Base-by-base conservation (phyloP, 2,888 invertebrate species). In the Criorhina ranunculi region DNA sequence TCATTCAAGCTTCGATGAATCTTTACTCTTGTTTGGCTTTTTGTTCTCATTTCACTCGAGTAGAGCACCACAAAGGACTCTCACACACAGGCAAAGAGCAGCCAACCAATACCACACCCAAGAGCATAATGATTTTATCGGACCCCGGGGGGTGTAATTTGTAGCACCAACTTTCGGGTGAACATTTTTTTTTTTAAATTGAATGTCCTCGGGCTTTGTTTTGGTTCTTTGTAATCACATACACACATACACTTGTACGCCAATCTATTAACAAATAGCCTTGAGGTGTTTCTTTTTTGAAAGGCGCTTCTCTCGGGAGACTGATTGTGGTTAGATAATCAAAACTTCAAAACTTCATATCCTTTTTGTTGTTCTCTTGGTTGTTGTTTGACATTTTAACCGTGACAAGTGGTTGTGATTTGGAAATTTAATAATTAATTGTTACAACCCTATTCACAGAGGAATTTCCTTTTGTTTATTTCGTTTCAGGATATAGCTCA, bases 401-500 rank as follows among this genome's bases (percentile, higher is more conserved):
- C 62, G 42, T 62, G 78, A 49, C 72, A 64, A 79, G 79, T 79
- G 79, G 57, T 29, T 57, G 33, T 46, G 51, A 51, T 72, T 15
- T 35, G 31, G 35, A 73, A 29, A 55, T 60, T 51, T 60, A 73
- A 51, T 75, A 75, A 69, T 69, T 66, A 72, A 40, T 29, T 64
- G 51, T 46, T 64, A 49, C 49, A 19, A 55, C 15, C 29, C 49
- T 60, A 11, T n/a, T 6, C 11, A 53, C 49, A n/a, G 24, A 12
- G 17, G 24, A 17, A 9, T 17, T 19, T 53, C 29, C 17, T 55
- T 44, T n/a, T 24, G n/a, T 88, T 86, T 83, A 80, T 75, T 88
- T 87, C 90, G 89, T 95, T 94, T 5, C 94, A 97, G 97, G 97
- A 91, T 97, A 97, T 93, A 95, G 96, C 91, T 94, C 96, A 91